Conservation (phyloP, 2,113 vertebrate species). For the Cisticola juncidis region DNA sequence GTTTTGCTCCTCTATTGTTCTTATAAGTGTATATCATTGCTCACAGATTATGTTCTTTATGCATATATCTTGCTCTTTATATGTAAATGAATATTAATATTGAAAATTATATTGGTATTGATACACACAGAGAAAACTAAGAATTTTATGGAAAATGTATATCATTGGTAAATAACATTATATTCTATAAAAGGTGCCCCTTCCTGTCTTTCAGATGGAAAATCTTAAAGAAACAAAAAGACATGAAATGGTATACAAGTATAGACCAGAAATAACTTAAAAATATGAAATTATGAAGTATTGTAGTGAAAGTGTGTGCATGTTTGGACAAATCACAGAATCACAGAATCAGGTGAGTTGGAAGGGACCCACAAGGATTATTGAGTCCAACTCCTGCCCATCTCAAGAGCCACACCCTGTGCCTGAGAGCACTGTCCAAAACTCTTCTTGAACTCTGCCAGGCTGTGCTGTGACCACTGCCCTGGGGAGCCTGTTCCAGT, state of each 20-base stretch:
- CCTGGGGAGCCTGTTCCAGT: not conserved
- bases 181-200: not conserved
- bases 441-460: fast-evolving
- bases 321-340: not conserved
- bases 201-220: not conserved
- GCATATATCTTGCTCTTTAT: fast-evolving
- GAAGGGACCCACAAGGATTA: fast-evolving
- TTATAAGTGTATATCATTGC: not conserved
- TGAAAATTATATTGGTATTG: not conserved
- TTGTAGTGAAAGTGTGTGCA: not conserved
- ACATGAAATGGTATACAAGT: not conserved
- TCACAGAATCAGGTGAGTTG: not conserved
- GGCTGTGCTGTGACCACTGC: fast-evolving
- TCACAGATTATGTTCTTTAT: not conserved
- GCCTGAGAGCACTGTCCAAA: fast-evolving
- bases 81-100: not conserved
- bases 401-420: not conserved
- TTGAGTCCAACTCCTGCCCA: fast-evolving
- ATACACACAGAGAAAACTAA: not conserved
- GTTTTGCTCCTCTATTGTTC: not conserved
- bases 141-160: not conserved
- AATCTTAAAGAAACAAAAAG: not conserved
- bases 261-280: not conserved
- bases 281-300: not conserved
- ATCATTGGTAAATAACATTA: not conserved